phyloP scores from a whole-genome alignment of 2,888 invertebrate genomes.

The Dynastes maya region DNA sequence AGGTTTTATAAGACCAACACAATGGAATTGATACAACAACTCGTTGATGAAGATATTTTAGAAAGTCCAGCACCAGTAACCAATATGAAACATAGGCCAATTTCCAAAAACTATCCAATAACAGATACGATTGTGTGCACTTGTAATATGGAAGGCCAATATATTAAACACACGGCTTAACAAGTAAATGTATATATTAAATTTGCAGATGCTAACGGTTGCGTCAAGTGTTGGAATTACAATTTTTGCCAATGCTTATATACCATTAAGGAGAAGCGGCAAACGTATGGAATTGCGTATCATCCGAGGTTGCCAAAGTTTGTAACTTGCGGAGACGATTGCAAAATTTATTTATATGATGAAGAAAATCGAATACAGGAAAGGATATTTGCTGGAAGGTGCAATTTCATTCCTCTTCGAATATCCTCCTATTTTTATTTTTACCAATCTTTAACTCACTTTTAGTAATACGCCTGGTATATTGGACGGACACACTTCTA shows the following conservation, averaged over 20 bases:
- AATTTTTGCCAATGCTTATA: slow-evolving; percentile 77
- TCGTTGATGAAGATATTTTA: slow-evolving; percentile 74
- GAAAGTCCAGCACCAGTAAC: slow-evolving; percentile 75
- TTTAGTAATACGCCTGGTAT: slow-evolving; percentile 47
- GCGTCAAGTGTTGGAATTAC: slow-evolving; percentile 81
- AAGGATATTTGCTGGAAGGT: slow-evolving; percentile 76
- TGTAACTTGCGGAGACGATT: slow-evolving; percentile 78
- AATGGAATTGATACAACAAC: slow-evolving; percentile 70
- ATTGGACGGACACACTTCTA: slow-evolving; percentile 77
- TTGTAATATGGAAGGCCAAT: slow-evolving; percentile 70
- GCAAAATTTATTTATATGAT: slow-evolving; percentile 78
- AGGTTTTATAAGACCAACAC: slow-evolving; percentile 73
- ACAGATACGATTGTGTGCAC: slow-evolving; percentile 74
- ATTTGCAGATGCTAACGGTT: slow-evolving; percentile 77
- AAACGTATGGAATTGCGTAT: slow-evolving; percentile 77
- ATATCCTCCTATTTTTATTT: background rate
- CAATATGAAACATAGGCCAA: slow-evolving; percentile 76
- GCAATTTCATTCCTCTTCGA: slow-evolving; percentile 40
- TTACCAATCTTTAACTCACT: background rate
- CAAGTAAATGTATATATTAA: too few species aligned
- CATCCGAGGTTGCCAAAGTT: slow-evolving; percentile 75
- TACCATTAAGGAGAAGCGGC: slow-evolving; percentile 78
- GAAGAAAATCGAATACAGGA: slow-evolving; percentile 79
- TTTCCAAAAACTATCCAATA: slow-evolving; percentile 75
- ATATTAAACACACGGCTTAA: too few species aligned